Conservation (phyloP, 2,888 invertebrate species). For the Sarcophaga carnaria region DNA sequence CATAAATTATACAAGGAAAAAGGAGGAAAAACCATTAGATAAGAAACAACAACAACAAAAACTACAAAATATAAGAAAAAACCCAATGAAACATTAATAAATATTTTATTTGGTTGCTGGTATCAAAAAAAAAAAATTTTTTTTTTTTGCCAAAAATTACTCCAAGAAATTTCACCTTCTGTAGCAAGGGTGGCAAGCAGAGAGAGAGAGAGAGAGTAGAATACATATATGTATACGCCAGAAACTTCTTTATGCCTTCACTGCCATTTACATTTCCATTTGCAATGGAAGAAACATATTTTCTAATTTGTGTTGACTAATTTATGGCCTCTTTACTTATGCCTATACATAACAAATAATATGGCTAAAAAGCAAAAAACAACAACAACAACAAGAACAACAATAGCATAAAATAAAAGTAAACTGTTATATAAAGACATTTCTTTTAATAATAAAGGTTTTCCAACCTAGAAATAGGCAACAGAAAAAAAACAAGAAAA, state of each 20-base stretch:
- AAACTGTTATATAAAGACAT: conserved; percentile 77
- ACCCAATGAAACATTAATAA: conserved; percentile 49
- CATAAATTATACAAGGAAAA: conserved; percentile 62
- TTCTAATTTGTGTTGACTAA: conserved; percentile 81
- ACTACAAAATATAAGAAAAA: not conserved
- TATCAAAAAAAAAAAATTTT: not conserved
- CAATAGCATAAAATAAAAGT: conserved; percentile 19
- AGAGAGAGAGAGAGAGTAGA: conserved; percentile 18
- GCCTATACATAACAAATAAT: conserved; percentile 55
- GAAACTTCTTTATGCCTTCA: not conserved
- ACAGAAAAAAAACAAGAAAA: conserved; percentile 75
- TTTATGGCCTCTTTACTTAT: conserved; percentile 76
- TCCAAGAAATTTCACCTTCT: not conserved
- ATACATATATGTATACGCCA: not conserved
- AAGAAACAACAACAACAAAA: not conserved
- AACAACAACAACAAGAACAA: too few relatives aligned
- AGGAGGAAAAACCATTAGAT: conserved; percentile 59
- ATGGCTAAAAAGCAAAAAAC: too few relatives aligned
- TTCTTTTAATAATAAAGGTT: conserved; percentile 80
- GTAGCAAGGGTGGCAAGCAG: conserved; percentile 35
- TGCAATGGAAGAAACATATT: conserved; percentile 79
- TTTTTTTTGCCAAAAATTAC: conserved; percentile 19
- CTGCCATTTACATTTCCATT: conserved; percentile 71
- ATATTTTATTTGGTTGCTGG: conserved; percentile 53
- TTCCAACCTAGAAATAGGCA: conserved; percentile 55